Evolutionary conservation across 2,113 vertebrate genomes (phyloP).

Genomic region (Pandion haliaetus): DNA sequence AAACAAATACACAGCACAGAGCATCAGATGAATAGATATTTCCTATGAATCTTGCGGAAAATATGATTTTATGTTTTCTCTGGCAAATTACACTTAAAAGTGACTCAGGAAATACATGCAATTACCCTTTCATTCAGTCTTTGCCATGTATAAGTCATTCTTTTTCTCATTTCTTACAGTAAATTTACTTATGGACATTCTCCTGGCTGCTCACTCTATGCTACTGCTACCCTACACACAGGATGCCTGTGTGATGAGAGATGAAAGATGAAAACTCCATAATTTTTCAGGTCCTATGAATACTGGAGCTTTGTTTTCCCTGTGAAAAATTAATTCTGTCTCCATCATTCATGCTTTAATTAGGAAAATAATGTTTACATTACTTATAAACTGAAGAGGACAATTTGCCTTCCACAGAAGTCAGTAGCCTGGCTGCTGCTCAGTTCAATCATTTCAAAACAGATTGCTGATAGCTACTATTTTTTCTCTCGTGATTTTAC

Average conservation of each 20-base stretch:
- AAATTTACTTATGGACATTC: background rate
- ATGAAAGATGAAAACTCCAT: background rate
- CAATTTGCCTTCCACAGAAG: background rate
- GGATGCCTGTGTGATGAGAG: background rate
- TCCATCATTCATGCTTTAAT: background rate
- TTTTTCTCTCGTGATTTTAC: background rate
- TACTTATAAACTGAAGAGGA: background rate
- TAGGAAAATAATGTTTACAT: background rate
- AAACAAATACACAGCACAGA: background rate
- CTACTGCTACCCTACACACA: background rate
- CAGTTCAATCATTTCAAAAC: background rate
- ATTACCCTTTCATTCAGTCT: background rate
- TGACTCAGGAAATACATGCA: background rate
- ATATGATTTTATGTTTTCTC: background rate
- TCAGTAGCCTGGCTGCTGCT: background rate
- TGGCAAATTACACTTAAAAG: background rate
- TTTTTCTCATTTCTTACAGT: background rate
- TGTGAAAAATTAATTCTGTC: background rate
- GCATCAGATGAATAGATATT: background rate
- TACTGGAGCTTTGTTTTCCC: background rate
- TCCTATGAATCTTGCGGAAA: background rate
- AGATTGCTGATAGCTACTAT: background rate
- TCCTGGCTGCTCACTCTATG: background rate
- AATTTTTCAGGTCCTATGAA: background rate
- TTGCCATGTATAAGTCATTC: background rate